Evolutionary conservation across 1,140 invertebrate genomes (phyloP), one percentile per base, ranked within the genome.

Genomic region (Drosophila tristis): DNA sequence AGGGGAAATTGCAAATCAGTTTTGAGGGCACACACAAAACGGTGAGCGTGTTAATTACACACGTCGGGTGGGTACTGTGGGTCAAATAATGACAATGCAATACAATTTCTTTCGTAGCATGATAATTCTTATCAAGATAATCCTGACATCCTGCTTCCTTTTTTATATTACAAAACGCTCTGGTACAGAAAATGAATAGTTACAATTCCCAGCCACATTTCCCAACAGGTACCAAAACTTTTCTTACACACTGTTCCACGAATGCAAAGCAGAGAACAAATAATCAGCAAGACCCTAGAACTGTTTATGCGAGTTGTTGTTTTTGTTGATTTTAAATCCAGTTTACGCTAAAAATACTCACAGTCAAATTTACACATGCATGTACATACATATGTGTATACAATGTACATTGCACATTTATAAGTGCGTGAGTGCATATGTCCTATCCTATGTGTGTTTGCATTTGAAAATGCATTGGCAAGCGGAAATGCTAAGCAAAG

Each of bases 401-500:
- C 20, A 20, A 20, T 20, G 20, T 20, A 20, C 20, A 20, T 2
- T 20, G 20, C 20, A 20, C 20, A 20, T 20, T 20, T 20, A 20
- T 20, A 20, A 35, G 44, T 50, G 67, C 25, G 57, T 56, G 42
- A 7, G 6, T 11, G 57, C 35, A 26, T 44, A 44, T 57, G 55
- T 15, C 31, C 20, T 20, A 20, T 20, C 20, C 20, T 20, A 20
- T 25, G 39, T 49, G 29, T 50, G 48, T 65, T 58, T 51, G 43
- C 26, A 55, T 72, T 55, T 70, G 62, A 55, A 80, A 84, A 76
- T 84, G 80, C 80, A 85, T 64, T 79, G 71, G 56, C 81, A 84
- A 74, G 80, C 80, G 80, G 80, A 85, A 85, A 85, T 78, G 49
- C 59, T 50, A 70, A 78, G 80, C 81, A 86, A 77, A 82, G 68